Conservation (phyloP, 1,140 invertebrate genomes). For the Thaumatotibia leucotreta region DNA sequence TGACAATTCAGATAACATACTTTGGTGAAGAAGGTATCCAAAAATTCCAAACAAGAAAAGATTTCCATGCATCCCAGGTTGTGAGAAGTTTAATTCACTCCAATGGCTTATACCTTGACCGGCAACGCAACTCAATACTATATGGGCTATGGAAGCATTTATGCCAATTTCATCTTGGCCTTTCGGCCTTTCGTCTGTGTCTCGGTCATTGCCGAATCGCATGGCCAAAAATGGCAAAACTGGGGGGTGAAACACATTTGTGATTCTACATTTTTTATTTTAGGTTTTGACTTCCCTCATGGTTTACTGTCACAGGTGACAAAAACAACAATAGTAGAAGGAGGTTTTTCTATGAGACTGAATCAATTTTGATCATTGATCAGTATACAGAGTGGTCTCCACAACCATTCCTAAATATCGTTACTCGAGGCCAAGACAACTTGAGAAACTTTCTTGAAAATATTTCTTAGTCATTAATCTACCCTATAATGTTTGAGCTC, state of each 20-base stretch:
- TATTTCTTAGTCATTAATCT: too few species aligned
- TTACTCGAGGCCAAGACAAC: too few species aligned
- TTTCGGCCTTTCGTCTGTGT: background rate
- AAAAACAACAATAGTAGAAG: conserved; percentile 27
- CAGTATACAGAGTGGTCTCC: too few species aligned
- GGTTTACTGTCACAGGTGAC: background rate
- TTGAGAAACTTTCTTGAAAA: too few species aligned
- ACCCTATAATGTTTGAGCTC: too few species aligned
- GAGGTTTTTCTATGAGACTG: background rate
- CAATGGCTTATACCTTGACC: conserved; percentile 40
- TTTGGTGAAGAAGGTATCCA: conserved; percentile 58
- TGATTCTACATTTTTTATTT: background rate
- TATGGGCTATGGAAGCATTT: conserved; percentile 49
- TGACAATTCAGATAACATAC: conserved; percentile 29
- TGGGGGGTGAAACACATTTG: background rate
- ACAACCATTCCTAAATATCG: too few species aligned
- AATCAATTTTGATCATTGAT: too few species aligned
- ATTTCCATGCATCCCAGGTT: conserved; percentile 64
- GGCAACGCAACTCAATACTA: conserved; percentile 53
- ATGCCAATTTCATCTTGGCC: conserved; percentile 16
- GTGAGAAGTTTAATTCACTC: conserved; percentile 38
- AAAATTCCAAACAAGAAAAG: conserved; percentile 58
- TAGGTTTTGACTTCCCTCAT: background rate
- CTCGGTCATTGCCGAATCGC: background rate
- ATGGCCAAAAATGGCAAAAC: background rate